Conservation (phyloP, 2,888 invertebrate genomes). For the Allophyes oxyacanthae region DNA sequence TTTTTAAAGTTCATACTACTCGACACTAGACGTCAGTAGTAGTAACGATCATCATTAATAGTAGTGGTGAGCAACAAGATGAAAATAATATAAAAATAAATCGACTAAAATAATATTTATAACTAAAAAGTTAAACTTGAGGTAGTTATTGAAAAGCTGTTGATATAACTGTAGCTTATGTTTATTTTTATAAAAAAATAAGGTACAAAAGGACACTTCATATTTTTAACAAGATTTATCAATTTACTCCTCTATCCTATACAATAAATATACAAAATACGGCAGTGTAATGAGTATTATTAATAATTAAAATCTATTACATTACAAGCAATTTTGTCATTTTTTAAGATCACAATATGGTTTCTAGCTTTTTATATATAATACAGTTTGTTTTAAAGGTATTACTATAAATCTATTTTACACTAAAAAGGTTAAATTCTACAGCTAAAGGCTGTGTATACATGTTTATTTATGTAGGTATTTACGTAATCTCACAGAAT, state of each 20-base stretch:
- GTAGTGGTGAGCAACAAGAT: not conserved
- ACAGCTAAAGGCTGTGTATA: slow-evolving; percentile 14
- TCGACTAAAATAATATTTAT: no score
- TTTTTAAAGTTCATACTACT: not conserved
- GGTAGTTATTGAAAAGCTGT: slow-evolving; percentile 16
- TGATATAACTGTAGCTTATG: slow-evolving; percentile 53
- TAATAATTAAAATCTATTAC: slow-evolving; percentile 40
- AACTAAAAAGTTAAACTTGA: no score
- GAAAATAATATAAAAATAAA: no score
- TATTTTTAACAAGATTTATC: slow-evolving; percentile 54
- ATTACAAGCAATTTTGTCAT: slow-evolving; percentile 52
- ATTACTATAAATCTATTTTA: slow-evolving; percentile 27
- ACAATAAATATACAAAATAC: slow-evolving; percentile 63
- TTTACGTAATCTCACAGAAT: slow-evolving; percentile 18
- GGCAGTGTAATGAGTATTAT: slow-evolving; percentile 68
- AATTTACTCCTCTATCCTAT: slow-evolving; percentile 52
- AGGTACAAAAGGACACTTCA: slow-evolving; percentile 81
- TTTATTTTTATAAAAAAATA: slow-evolving; percentile 75
- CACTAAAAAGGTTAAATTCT: slow-evolving; percentile 21
- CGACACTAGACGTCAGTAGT: slow-evolving; percentile 7
- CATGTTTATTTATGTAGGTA: not conserved
- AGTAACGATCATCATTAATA: no score
- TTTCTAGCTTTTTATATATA: slow-evolving; percentile 44
- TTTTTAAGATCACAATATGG: slow-evolving; percentile 56
- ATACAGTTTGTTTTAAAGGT: slow-evolving; percentile 19